These are phyloP conservation scores for Amiota minor DNA, from an alignment of 2,888 invertebrate genomes.

Conservation along the genomic window DNA sequence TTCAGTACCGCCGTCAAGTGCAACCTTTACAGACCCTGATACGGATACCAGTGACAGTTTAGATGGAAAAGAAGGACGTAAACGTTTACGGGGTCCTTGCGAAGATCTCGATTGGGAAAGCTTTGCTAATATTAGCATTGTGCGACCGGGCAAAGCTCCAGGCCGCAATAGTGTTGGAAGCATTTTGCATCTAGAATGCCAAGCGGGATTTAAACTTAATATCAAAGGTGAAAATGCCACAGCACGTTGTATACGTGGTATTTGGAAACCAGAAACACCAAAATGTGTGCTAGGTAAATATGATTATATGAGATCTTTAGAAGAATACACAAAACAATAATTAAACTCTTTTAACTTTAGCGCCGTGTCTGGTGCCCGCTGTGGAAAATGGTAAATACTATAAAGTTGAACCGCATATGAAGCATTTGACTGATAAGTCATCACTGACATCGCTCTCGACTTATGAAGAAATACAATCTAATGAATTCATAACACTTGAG, in stretches of 20 bases:
- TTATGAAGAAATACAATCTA: slow-evolving; percentile 77
- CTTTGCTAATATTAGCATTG: slow-evolving; percentile 77
- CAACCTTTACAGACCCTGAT: slow-evolving; percentile 50
- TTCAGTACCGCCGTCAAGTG: slow-evolving; percentile 37
- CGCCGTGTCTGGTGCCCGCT: slow-evolving; percentile 81
- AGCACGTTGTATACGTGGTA: slow-evolving; percentile 86
- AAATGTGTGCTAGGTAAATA: slow-evolving; percentile 83
- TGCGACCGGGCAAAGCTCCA: slow-evolving; percentile 81
- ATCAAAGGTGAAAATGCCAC: slow-evolving; percentile 82
- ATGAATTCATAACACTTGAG: slow-evolving; percentile 83
- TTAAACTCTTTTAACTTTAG: slow-evolving; percentile 67
- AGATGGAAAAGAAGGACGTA: slow-evolving; percentile 56
- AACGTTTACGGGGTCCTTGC: slow-evolving; percentile 77
- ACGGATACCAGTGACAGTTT: slow-evolving; percentile 55
- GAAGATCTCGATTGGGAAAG: slow-evolving; percentile 74
- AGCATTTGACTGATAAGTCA: slow-evolving; percentile 65
- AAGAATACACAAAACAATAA: not conserved
- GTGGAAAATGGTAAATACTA: slow-evolving; percentile 81
- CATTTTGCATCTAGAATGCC: slow-evolving; percentile 83
- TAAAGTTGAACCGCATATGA: slow-evolving; percentile 69
- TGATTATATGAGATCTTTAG: slow-evolving; percentile 58
- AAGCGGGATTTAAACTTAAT: slow-evolving; percentile 84
- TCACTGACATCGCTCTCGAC: slow-evolving; percentile 68
- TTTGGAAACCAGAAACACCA: slow-evolving; percentile 89
- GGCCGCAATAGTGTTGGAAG: slow-evolving; percentile 85